Evolutionary conservation across 2,888 invertebrate species (phyloP).

Genomic region (Lasioglossum figueresi): DNA sequence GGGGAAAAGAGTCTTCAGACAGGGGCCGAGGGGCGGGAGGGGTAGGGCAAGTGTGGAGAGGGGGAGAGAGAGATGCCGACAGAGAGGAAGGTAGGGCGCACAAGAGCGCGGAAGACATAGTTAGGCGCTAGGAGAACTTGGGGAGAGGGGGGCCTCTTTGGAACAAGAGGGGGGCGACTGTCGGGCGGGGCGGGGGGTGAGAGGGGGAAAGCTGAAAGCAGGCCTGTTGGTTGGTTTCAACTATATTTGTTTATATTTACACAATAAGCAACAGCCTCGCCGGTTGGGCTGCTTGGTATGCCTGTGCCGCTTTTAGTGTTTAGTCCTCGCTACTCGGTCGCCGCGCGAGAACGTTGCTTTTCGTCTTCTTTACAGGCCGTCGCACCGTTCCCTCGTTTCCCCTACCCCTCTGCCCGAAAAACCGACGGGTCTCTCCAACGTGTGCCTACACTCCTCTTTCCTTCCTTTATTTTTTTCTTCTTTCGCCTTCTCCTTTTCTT

Average conservation of each 20-base stretch:
- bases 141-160: conserved; percentile 22
- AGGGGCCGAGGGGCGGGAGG: conserved; percentile 58
- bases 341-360: conserved; percentile 71
- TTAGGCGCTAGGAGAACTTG: conserved; percentile 23
- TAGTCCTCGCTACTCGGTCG: conserved; percentile 81
- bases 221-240: conserved; percentile 84
- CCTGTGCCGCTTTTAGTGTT: conserved; percentile 81
- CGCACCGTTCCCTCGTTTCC: conserved; percentile 10
- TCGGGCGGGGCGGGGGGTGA: conserved; percentile 42
- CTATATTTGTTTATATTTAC: conserved; percentile 85
- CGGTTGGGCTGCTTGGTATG: conserved; percentile 74
- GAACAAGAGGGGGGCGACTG: conserved; percentile 55
- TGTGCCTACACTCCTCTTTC: neutral
- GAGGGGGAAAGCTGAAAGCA: conserved; percentile 79
- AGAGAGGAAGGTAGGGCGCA: conserved; percentile 47
- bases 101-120: conserved; percentile 47
- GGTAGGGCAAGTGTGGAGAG: conserved; percentile 46
- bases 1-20: conserved; percentile 56
- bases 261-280: conserved; percentile 84
- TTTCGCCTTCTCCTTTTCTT: neutral
- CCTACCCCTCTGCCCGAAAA: neutral
- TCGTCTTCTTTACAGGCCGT: conserved; percentile 57
- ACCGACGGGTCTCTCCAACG: neutral
- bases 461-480: neutral
- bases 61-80: conserved; percentile 51